These are phyloP conservation scores for Triplophysa dalaica DNA, from an alignment of 2,113 vertebrate species.

Conservation along the genomic window DNA sequence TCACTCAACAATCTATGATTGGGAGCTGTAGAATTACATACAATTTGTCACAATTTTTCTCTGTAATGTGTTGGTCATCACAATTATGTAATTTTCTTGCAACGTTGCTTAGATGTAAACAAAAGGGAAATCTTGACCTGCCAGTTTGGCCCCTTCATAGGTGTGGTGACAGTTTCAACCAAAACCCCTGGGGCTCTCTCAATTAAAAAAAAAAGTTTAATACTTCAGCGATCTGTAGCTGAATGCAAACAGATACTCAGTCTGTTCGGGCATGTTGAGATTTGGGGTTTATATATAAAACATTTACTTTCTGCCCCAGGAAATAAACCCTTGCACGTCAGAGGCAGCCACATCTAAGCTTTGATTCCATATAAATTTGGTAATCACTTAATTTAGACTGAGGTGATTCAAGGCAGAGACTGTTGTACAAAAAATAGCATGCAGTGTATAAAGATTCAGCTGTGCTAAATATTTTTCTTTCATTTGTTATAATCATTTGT, in stretches of 20 bases:
- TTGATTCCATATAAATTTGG: not conserved
- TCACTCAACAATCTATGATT: not conserved
- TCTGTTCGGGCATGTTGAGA: slow-evolving; percentile 30
- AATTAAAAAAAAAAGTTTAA: not conserved
- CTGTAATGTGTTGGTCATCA: slow-evolving; percentile 14
- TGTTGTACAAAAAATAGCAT: not conserved
- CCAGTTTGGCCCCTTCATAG: slow-evolving; percentile 23
- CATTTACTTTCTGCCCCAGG: not conserved
- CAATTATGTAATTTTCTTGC: not conserved
- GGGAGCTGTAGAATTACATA: slow-evolving; percentile 9
- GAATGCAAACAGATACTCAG: not conserved
- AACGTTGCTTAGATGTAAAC: not conserved
- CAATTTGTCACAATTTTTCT: slow-evolving; percentile 15
- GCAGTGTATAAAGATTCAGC: not conserved
- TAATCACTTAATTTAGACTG: slow-evolving; percentile 1
- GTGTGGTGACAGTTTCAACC: slow-evolving; percentile 15
- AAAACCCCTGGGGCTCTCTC: not conserved
- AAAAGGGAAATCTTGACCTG: slow-evolving; percentile 5
- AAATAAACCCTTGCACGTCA: not conserved
- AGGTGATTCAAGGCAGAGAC: not conserved
- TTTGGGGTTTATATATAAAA: not conserved
- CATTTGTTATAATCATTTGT: too few relatives aligned
- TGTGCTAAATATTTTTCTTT: too few relatives aligned
- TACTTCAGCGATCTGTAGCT: not conserved
- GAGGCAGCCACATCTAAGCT: not conserved